Evolutionary conservation across 1,140 invertebrate genomes (phyloP).

Genomic region (Ceratoteleas bidentatus): DNA sequence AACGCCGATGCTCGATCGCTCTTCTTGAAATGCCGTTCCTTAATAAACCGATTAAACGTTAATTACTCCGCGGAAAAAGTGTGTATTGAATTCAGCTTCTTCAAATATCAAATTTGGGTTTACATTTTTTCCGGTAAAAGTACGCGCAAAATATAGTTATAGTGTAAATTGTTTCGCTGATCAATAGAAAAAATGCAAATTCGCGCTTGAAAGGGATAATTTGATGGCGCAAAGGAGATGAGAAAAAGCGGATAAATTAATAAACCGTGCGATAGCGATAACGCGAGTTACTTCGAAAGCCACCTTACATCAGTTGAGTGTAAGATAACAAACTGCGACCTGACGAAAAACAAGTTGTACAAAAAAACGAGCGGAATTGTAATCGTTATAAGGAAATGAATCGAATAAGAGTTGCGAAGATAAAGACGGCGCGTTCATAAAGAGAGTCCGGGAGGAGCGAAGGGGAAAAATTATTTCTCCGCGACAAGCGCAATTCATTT

Average conservation of each 20-base stretch:
- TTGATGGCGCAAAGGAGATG: neutral
- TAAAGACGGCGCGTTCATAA: slow-evolving; percentile 19
- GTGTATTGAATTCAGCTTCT: too few relatives aligned
- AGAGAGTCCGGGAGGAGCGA: neutral
- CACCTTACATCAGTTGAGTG: slow-evolving; percentile 11
- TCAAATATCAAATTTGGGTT: too few relatives aligned
- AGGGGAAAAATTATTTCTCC: slow-evolving; percentile 31
- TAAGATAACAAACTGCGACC: slow-evolving; percentile 29
- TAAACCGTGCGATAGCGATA: slow-evolving; percentile 5
- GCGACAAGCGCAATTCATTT: slow-evolving; percentile 17
- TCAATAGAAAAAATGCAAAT: slow-evolving; percentile 13
- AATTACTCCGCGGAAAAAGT: neutral
- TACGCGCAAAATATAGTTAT: too few relatives aligned
- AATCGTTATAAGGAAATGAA: slow-evolving; percentile 51
- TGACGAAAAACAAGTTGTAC: slow-evolving; percentile 25
- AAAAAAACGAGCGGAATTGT: slow-evolving; percentile 18
- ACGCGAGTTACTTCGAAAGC: neutral
- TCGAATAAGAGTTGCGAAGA: slow-evolving; percentile 21
- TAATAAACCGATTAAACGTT: too few relatives aligned
- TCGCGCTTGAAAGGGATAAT: slow-evolving; percentile 22
- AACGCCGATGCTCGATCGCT: too few relatives aligned
- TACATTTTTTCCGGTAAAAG: too few relatives aligned
- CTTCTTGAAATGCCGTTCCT: too few relatives aligned
- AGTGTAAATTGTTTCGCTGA: too few relatives aligned
- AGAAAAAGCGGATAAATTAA: slow-evolving; percentile 26